Percentiles rank a stretch among this genome's conserved stretches.
Conservation (phyloP, 2,888 invertebrate genomes). For the Sinohyriopsis cumingii region DNA sequence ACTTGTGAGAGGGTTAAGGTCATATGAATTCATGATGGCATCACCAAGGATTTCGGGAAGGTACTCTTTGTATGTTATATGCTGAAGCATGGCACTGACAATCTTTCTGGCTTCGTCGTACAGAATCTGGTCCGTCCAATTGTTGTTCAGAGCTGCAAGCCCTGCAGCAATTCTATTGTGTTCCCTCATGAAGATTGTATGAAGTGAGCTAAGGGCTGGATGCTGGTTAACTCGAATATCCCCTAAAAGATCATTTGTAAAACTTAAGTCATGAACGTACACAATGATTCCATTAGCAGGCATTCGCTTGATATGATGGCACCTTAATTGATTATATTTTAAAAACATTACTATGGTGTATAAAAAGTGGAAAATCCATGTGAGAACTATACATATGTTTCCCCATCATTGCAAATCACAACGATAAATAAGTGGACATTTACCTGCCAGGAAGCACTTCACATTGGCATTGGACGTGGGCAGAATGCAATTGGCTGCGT, state of each 20-base stretch:
- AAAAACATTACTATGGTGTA: no score
- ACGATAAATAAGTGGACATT: background rate
- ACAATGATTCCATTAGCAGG: no score
- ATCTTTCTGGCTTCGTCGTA: slow-evolving; percentile 1
- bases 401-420: no score
- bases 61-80: background rate
- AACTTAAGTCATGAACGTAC: no score
- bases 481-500: slow-evolving; percentile 10
- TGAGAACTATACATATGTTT: no score
- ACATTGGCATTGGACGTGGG: slow-evolving; percentile 8
- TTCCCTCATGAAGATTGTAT: no score
- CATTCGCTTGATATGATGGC: no score
- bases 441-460: slow-evolving; percentile 25
- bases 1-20: background rate
- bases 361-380: no score
- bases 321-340: no score
- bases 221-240: no score
- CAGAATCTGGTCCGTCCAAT: background rate
- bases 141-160: background rate
- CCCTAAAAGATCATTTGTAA: slow-evolving; percentile 12
- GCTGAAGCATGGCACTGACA: background rate
- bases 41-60: slow-evolving; percentile 2
- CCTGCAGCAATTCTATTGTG: no score
- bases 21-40: background rate
- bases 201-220: no score